Conservation (phyloP, 2,797 vertebrate genomes). For the Molossus molossus region DNA sequence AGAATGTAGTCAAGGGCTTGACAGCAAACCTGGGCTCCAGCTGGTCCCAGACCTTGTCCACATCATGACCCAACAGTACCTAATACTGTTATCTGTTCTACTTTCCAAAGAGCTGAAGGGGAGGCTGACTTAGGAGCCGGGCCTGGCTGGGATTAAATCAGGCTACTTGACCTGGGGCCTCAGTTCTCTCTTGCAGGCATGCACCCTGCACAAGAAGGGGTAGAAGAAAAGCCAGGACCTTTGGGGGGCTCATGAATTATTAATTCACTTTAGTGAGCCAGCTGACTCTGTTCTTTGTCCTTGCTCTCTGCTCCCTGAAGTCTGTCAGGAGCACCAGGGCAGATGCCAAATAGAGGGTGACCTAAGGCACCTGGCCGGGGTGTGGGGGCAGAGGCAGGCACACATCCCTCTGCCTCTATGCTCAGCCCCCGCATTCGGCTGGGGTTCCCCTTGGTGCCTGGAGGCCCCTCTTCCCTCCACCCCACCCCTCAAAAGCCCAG, state of each 20-base stretch:
- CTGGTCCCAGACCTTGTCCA: not conserved
- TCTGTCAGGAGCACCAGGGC: not conserved
- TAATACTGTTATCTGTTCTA: not conserved
- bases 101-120: not conserved
- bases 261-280: not conserved
- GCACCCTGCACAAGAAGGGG: not conserved
- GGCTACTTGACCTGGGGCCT: not conserved
- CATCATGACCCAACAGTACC: rapidly evolving
- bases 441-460: not conserved
- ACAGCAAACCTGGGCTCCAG: not conserved
- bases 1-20: not conserved
- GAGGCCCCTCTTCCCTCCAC: not conserved
- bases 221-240: not conserved
- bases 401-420: not conserved
- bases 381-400: not conserved
- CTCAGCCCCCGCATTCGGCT: not conserved
- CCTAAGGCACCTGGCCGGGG: rapidly evolving
- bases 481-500: not conserved
- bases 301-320: not conserved
- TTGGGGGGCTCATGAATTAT: conserved; percentile 25
- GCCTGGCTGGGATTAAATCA: not conserved
- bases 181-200: not conserved
- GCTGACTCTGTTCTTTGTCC: conserved; percentile 27
- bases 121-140: not conserved
- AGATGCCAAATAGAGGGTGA: not conserved